Percentiles rank a stretch among this genome's conserved stretches.
phyloP scores from a whole-genome alignment of 2,797 vertebrate genomes.

The Thaleichthys pacificus region DNA sequence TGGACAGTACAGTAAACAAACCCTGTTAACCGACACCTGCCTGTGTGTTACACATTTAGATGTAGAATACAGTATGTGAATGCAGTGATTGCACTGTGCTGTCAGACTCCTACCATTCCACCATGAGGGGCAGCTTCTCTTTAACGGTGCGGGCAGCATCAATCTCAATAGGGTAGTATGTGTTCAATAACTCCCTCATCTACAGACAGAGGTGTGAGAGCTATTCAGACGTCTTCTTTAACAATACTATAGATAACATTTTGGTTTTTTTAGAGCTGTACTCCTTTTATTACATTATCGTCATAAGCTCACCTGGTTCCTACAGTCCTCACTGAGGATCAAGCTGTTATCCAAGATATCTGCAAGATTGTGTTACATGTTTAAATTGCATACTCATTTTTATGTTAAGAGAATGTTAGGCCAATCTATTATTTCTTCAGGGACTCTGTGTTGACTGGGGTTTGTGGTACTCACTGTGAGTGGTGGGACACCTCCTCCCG shows the following conservation, averaged over 20 bases:
- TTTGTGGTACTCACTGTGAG: conserved; percentile 82
- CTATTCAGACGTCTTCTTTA: no score
- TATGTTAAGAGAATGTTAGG: not conserved
- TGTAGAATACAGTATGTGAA: not conserved
- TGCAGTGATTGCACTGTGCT: not conserved
- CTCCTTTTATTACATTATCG: not conserved
- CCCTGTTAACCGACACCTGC: not conserved
- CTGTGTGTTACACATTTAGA: not conserved
- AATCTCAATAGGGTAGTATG: conserved; percentile 91
- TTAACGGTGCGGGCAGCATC: conserved; percentile 73
- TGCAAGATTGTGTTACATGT: conserved; percentile 47
- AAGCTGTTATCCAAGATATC: conserved; percentile 85
- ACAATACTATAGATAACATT: no score
- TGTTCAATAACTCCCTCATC: conserved; percentile 78
- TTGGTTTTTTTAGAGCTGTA: not conserved
- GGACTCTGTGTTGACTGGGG: no score
- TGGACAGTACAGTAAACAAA: not conserved
- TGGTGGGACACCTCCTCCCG: conserved; percentile 82
- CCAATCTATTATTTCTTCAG: not conserved
- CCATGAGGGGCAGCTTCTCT: conserved; percentile 88
- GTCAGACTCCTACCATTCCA: conserved; percentile 82
- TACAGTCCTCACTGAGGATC: conserved; percentile 83
- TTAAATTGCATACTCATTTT: no score
- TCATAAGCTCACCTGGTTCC: conserved; percentile 45
- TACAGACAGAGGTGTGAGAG: conserved; percentile 42